Base-by-base conservation (phyloP, 1,140 invertebrate species). In the Aphaenogaster rudis region DNA sequence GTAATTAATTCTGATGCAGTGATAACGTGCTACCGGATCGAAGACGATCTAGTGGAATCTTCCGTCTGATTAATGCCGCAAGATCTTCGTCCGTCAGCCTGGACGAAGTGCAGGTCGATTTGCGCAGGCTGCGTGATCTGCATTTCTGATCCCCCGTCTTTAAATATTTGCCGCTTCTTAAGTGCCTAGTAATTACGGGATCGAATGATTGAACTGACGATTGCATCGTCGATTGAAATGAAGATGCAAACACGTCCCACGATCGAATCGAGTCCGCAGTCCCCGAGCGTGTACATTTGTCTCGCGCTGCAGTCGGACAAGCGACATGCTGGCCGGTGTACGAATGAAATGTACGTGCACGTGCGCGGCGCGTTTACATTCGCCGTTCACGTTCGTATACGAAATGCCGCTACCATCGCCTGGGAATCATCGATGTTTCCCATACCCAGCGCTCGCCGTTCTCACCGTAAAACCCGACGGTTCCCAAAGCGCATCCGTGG, bases 351-450 rank as follows among this genome's bases (percentile, higher is more conserved):
- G 64, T 67, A 79, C 77, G 33, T 74, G 54, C 54, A 76, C 80
- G 80, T 84, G 54, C 67, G 59, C 67, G 78, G 63, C 66, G 82
- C 88, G 86, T 88, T 90, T 77, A 90, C 80, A 87, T 78, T 81
- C 71, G 74, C 82, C 64, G 59, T 84, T 91, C 87, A 82, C 80
- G 59, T 86, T 54, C 67, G 79, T 52, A 48, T 67, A 74, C 76
- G 67, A 82, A 82, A 90, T 61, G 77, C 69, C 21, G 39, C 59
- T 80, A 45, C 45, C 90, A 85, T 84, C 78, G 92, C 87, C 84
- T 93, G 93, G 92, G 92, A 93, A 93, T 90, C 91, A 90, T 87
- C 86, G 66, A 89, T 66, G 86, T 91, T 93, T 93, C 92, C 91
- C 92, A 93, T 92, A 93, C 92, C 92, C 93, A 92, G 81, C 79